Conservation (phyloP, 2,888 invertebrate species). For the Pteria penguin region DNA sequence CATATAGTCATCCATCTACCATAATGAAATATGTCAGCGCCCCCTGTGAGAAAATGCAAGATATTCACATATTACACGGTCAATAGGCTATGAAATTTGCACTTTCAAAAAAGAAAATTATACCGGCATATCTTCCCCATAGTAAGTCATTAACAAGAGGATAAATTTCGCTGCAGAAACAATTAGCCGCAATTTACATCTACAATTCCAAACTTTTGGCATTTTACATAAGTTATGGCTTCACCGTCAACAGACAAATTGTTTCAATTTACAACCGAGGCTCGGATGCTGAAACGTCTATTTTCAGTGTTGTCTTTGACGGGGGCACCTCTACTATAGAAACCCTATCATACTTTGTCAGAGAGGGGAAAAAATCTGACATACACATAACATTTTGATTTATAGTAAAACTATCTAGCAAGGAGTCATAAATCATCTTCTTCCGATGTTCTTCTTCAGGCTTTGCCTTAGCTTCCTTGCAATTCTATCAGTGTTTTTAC, state of each 20-base stretch:
- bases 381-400: not conserved
- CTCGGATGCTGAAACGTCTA: not conserved
- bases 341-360: not conserved
- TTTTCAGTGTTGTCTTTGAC: not conserved
- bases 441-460: not conserved
- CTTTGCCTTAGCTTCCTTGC: not conserved
- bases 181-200: not conserved
- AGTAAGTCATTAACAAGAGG: not conserved
- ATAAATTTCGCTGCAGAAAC: slow-evolving; percentile 4
- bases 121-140: not conserved
- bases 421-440: not conserved
- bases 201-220: slow-evolving; percentile 10
- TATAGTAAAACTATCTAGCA: not conserved
- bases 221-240: slow-evolving; percentile 21
- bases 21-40: not conserved
- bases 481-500: not conserved
- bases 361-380: not conserved
- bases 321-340: not conserved
- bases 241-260: slow-evolving; percentile 17
- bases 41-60: not conserved
- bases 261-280: not conserved
- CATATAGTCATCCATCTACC: not conserved
- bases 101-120: not conserved
- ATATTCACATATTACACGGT: not conserved
- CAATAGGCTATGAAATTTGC: not conserved